A percentile compares a stretch with the other conserved stretches of the same genome.
Conservation (phyloP, 2,888 invertebrate genomes). For the Clepsis dumicolana region DNA sequence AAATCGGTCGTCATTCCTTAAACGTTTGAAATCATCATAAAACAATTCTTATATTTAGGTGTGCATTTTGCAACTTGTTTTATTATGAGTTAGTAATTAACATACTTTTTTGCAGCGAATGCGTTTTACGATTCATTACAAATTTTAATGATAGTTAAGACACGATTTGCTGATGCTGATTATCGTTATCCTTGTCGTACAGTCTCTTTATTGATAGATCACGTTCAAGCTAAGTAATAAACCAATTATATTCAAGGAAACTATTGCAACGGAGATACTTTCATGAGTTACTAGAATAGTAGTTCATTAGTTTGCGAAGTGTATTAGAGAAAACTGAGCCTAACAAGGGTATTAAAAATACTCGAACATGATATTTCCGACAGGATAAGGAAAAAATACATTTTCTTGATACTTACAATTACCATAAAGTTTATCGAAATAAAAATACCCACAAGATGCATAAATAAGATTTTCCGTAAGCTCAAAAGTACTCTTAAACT, state of each 20-base stretch:
- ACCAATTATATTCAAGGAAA: slow-evolving; percentile 3
- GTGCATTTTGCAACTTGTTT: background rate
- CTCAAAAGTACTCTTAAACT: too few relatives aligned
- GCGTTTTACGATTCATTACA: slow-evolving; percentile 16
- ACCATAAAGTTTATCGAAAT: background rate
- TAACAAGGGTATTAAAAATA: background rate
- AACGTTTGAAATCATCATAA: background rate
- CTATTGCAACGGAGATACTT: background rate
- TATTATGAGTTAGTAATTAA: slow-evolving; percentile 6
- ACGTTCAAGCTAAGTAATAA: slow-evolving; percentile 13
- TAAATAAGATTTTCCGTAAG: too few relatives aligned
- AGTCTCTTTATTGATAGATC: slow-evolving; percentile 24
- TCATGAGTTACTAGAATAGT: background rate
- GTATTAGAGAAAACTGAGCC: background rate
- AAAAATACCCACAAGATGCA: too few relatives aligned
- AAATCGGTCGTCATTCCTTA: background rate
- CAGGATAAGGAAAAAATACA: background rate
- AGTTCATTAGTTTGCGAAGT: background rate
- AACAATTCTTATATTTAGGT: background rate
- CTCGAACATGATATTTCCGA: background rate
- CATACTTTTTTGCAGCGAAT: slow-evolving; percentile 12
- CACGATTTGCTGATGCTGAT: slow-evolving; percentile 19
- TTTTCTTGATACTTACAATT: background rate
- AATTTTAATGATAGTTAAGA: slow-evolving; percentile 19
- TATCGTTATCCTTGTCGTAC: slow-evolving; percentile 13